Base-by-base conservation (phyloP, 2,888 invertebrate genomes). In the Sturmia bella region DNA sequence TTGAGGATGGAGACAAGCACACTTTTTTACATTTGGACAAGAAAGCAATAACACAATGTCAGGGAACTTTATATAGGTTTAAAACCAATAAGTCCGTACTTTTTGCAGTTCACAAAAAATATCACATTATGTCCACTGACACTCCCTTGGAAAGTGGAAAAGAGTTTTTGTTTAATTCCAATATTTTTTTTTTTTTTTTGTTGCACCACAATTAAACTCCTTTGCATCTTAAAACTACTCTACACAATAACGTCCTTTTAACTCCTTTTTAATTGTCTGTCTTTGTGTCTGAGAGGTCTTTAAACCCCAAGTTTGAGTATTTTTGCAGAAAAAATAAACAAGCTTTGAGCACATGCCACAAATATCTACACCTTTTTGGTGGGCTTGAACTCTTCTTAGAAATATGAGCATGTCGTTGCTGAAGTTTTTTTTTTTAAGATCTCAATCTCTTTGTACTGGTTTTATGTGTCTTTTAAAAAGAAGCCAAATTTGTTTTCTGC, bases 1-100 rank as follows among this genome's bases (percentile, higher is more conserved):
- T 83, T 84, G 78, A 84, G 85, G 87, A 87, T 87, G 84, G 17
- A 59, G 39, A 50, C 27, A 69, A 27, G 54, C 45, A 13, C 48
- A 54, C 72, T 63, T 56, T 19, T 37, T 17, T 72, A 72, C 0
- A 73, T 52, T 66, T 69, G 64, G 88, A 84, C 59, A 64, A 63
- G 13, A 54, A 61, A 17, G 84, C 59, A 64, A 63, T 15, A 54
- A 61, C 27, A 70, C 59, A 77, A 13, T 24, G 48, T 70, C 68
- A 70, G 37, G 15, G 57, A 37, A 37, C 41, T 56, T 37, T 21
- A 13, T 50, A 24, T 7, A 45, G 19, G 13, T 17, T 17, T 32
- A 39, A 57, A 17, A 1, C 12, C 2, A n/a, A 12, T 3, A n/a
- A 37, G 12, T 19, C 13, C 7, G 61, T 52, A 19, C 12, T 11